Evolutionary conservation across 2,888 invertebrate genomes (phyloP).

Genomic region (Chrysolina americana): DNA sequence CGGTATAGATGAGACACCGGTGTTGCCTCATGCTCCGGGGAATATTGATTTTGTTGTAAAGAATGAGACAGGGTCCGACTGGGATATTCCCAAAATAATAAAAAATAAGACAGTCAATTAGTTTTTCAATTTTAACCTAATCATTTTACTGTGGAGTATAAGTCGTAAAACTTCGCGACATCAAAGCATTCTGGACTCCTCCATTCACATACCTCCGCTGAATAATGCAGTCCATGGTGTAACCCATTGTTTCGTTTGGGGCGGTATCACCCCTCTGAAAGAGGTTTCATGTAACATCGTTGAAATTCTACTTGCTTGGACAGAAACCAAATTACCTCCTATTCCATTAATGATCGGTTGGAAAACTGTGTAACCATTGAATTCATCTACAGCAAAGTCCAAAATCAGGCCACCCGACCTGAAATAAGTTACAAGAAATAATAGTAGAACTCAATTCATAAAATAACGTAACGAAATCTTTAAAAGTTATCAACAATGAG

Average conservation of each 20-base stretch:
- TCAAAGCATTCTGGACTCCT: too few species aligned
- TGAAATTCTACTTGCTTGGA: slow-evolving; percentile 90
- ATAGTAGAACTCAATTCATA: neutral
- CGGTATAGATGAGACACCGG: too few species aligned
- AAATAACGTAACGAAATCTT: too few species aligned
- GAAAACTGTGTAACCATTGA: slow-evolving; percentile 84
- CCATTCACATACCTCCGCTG: slow-evolving; percentile 74
- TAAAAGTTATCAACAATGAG: too few species aligned
- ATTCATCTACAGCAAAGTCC: slow-evolving; percentile 84
- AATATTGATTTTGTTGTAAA: too few species aligned
- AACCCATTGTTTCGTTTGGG: slow-evolving; percentile 80
- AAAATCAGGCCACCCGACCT: slow-evolving; percentile 92
- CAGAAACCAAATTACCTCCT: slow-evolving; percentile 91
- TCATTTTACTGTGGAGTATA: too few species aligned
- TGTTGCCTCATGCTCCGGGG: too few species aligned
- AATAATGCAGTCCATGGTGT: slow-evolving; percentile 87
- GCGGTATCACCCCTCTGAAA: slow-evolving; percentile 82
- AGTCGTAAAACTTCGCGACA: too few species aligned
- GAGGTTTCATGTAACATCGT: slow-evolving; percentile 88
- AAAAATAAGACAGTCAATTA: too few species aligned
- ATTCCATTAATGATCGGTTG: slow-evolving; percentile 94
- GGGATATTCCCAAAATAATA: too few species aligned
- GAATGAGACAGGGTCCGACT: too few species aligned
- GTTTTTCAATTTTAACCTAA: too few species aligned
- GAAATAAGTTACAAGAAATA: slow-evolving; percentile 55